Percentiles rank a stretch among this genome's conserved stretches.
Evolutionary conservation across 2,113 vertebrate genomes (phyloP).

Genomic region (Gopherus evgoodei): DNA sequence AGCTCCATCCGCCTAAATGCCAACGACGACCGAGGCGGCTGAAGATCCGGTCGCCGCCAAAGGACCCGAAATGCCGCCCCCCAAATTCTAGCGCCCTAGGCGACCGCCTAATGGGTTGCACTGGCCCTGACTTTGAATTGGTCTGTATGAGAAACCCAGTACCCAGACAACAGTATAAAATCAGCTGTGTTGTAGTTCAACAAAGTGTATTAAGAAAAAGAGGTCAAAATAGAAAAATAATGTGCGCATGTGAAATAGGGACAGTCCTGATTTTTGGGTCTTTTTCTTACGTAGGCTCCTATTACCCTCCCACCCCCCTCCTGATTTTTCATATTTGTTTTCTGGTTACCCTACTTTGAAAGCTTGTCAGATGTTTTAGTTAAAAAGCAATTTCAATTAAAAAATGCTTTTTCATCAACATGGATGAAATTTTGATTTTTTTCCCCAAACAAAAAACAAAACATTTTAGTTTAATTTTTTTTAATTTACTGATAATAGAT

Average conservation of each 20-base stretch:
- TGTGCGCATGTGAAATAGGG: neutral
- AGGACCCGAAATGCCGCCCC: too few species aligned
- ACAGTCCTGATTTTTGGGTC: too few species aligned
- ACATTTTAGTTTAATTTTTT: neutral
- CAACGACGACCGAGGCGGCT: too few species aligned
- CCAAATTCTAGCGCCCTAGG: too few species aligned
- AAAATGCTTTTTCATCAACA: neutral
- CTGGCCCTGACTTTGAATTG: neutral
- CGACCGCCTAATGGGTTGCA: too few species aligned
- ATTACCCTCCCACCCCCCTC: too few species aligned
- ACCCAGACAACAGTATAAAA: neutral
- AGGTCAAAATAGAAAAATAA: neutral
- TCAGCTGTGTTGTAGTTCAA: neutral
- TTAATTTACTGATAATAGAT: neutral
- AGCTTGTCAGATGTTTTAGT: neutral
- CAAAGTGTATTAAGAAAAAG: neutral
- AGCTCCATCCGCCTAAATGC: too few species aligned
- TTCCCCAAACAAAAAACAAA: neutral
- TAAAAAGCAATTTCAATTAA: neutral
- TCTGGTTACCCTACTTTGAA: neutral
- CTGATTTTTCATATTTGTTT: too few species aligned
- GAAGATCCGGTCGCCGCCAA: too few species aligned
- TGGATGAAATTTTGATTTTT: neutral
- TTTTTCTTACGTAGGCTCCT: too few species aligned
- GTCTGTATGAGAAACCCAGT: neutral